Evolutionary conservation across 2,888 invertebrate species (phyloP).

Genomic region (Ariolimax columbianus): DNA sequence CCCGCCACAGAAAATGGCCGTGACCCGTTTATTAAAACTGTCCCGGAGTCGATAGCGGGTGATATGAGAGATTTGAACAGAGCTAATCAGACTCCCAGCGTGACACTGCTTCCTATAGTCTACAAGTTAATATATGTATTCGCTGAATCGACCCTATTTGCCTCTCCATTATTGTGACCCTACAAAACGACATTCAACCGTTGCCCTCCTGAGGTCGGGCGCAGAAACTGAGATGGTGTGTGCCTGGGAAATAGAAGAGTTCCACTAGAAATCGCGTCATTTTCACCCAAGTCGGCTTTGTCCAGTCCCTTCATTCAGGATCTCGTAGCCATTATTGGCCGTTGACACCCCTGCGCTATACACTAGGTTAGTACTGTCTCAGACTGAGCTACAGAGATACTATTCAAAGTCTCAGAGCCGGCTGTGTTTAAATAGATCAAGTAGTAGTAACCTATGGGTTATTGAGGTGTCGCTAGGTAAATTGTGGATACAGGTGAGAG

Average conservation of each 20-base stretch:
- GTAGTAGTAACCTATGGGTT: not conserved
- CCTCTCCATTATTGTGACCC: not conserved
- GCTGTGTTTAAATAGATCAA: not conserved
- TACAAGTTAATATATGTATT: conserved; percentile 7
- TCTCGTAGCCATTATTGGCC: not conserved
- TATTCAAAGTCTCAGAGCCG: not conserved
- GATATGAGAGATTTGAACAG: not conserved
- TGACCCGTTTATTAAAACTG: not conserved
- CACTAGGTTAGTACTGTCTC: not conserved
- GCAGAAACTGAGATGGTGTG: not conserved
- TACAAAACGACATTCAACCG: not conserved
- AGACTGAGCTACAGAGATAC: not conserved
- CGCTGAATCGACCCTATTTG: not conserved
- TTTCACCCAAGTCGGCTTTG: not conserved
- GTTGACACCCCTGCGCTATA: not conserved
- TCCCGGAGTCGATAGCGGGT: not conserved
- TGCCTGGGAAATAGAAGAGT: not conserved
- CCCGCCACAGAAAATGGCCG: not conserved
- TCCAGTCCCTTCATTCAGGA: not conserved
- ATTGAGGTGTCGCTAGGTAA: not conserved
- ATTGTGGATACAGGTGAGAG: conserved; percentile 1
- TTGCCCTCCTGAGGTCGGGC: not conserved
- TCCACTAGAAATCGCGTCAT: not conserved
- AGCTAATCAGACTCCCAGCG: not conserved
- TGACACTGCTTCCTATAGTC: not conserved